Percentiles rank a stretch among this genome's conserved stretches.
Evolutionary conservation across 2,888 invertebrate species (phyloP).

Genomic region (Cephus nigrinus): DNA sequence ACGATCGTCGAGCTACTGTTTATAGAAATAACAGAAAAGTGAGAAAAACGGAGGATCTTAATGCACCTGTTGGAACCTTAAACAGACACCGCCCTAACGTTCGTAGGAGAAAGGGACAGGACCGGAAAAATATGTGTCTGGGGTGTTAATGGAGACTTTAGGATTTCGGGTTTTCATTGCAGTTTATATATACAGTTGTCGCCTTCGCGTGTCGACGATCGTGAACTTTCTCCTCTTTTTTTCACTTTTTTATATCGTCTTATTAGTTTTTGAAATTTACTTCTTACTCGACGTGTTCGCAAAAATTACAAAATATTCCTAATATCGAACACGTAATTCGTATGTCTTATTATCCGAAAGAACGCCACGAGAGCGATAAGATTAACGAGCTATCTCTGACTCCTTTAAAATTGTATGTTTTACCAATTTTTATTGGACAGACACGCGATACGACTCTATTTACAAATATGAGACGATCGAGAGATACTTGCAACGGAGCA

Average conservation of each 20-base stretch:
- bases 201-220: background rate
- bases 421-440: constrained; percentile 35
- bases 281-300: too few relatives aligned
- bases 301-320: background rate
- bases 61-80: constrained; percentile 18
- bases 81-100: constrained; percentile 15
- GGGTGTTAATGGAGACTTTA: constrained; percentile 5
- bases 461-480: constrained; percentile 34
- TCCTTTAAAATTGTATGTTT: constrained; percentile 36
- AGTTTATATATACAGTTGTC: constrained; percentile 19
- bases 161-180: constrained; percentile 17
- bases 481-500: constrained; percentile 26
- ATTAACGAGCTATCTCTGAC: constrained; percentile 36
- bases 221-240: background rate
- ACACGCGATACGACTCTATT: constrained; percentile 38
- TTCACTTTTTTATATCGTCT: background rate
- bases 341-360: background rate
- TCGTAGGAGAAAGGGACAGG: background rate
- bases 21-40: background rate
- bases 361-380: constrained; percentile 36
- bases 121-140: constrained; percentile 25
- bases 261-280: background rate
- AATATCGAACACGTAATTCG: background rate
- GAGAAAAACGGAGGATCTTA: constrained; percentile 16
- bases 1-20: background rate